Conservation (phyloP, 2,888 invertebrate genomes). For the Diachrysia chrysitis region DNA sequence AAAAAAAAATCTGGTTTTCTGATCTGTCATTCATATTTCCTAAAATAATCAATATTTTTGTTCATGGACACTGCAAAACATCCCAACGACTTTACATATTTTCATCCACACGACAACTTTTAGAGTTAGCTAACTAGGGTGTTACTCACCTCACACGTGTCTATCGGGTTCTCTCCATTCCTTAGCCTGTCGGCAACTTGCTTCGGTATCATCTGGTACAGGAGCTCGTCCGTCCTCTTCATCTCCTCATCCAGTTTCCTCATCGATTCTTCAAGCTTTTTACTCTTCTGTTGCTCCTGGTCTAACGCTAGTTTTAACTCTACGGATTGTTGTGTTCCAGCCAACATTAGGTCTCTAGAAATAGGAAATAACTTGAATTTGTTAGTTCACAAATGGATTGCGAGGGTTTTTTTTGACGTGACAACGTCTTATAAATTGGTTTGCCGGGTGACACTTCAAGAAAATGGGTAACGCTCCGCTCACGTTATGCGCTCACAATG, state of each 20-base stretch:
- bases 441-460: too few species aligned
- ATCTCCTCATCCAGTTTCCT: conserved; percentile 98
- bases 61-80: too few species aligned
- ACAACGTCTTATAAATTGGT: too few species aligned
- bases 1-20: too few species aligned
- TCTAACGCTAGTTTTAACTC: conserved; percentile 98
- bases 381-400: too few species aligned
- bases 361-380: neutral
- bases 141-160: conserved; percentile 96
- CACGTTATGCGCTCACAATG: too few species aligned
- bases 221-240: conserved; percentile 97
- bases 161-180: conserved; percentile 98
- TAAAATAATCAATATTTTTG: too few species aligned
- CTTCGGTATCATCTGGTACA: conserved; percentile 99
- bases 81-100: too few species aligned
- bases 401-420: too few species aligned
- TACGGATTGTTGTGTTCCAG: conserved; percentile 99
- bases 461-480: too few species aligned
- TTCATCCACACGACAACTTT: too few species aligned
- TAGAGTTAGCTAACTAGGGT: neutral
- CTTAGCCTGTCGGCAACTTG: conserved; percentile 98
- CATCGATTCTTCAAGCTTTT: conserved; percentile 99
- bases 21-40: too few species aligned
- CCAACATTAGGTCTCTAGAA: conserved; percentile 96
- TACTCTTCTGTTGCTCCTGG: conserved; percentile 98